phyloP scores from a whole-genome alignment of 1,140 invertebrate genomes.

The Cotesia vestalis region DNA sequence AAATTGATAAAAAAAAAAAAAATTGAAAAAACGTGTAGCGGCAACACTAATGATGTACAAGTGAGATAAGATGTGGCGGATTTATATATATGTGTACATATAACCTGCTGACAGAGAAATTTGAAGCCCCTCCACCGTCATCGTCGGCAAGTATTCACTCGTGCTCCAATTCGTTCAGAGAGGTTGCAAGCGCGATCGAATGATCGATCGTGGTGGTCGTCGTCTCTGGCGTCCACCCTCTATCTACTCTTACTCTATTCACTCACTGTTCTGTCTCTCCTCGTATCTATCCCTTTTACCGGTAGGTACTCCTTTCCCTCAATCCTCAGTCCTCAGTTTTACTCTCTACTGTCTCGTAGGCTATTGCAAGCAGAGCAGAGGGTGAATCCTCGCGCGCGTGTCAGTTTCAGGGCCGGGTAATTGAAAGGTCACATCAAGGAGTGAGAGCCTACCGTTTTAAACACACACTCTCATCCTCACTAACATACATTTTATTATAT shows the following conservation, averaged over 20 bases:
- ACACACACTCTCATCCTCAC: neutral
- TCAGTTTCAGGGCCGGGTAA: constrained; percentile 38
- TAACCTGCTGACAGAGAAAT: constrained; percentile 34
- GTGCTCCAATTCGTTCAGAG: constrained; percentile 41
- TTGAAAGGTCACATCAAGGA: constrained; percentile 39
- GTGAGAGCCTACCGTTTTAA: constrained; percentile 2
- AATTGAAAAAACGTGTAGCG: neutral
- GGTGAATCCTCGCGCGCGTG: constrained; percentile 16
- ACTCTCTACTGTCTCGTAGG: neutral
- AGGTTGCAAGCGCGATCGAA: constrained; percentile 27
- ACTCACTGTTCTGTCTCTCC: neutral
- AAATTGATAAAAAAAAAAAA: neutral
- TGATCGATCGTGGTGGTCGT: constrained; percentile 34
- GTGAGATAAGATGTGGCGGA: constrained; percentile 13
- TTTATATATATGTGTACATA: neutral
- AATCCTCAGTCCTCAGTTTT: neutral
- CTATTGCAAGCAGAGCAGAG: constrained; percentile 6
- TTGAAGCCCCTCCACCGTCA: constrained; percentile 26
- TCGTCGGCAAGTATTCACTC: constrained; percentile 33
- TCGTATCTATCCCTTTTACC: constrained; percentile 1
- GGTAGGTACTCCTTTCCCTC: neutral
- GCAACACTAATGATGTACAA: constrained; percentile 6
- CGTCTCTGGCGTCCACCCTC: constrained; percentile 33
- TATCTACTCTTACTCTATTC: constrained; percentile 5
- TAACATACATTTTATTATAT: neutral